These are phyloP conservation scores for Ginglymostoma cirratum DNA, from an alignment of 2,113 vertebrate species.

Conservation along the genomic window DNA sequence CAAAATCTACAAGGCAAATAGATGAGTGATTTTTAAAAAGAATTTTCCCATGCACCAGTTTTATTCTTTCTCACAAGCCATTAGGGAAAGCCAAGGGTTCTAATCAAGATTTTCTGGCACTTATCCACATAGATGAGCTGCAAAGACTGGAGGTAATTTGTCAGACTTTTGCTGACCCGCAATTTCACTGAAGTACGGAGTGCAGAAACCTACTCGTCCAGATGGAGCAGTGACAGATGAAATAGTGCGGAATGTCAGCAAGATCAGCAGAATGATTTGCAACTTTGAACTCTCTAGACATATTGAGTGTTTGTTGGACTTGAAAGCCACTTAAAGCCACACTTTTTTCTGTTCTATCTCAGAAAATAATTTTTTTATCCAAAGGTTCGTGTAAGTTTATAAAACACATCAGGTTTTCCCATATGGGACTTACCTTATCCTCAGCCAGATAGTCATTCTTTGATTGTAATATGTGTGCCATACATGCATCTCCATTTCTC, in stretches of 20 bases:
- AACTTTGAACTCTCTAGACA: conserved; percentile 7
- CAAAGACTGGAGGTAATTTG: conserved; percentile 15
- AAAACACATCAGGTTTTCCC: not conserved
- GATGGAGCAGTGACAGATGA: conserved; percentile 16
- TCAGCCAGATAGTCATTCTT: not conserved
- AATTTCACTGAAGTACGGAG: not conserved
- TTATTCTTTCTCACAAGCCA: not conserved
- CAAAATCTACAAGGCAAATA: not conserved
- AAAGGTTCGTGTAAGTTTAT: not conserved
- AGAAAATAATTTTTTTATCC: not conserved
- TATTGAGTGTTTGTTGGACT: not conserved
- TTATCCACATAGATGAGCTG: not conserved
- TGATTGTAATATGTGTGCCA: not conserved
- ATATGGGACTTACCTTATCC: not conserved
- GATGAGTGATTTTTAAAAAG: not conserved
- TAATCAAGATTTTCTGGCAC: conserved; percentile 28
- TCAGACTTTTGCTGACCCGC: conserved; percentile 29
- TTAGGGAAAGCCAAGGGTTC: not conserved
- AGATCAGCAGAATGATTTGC: not conserved
- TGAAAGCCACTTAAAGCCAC: not conserved
- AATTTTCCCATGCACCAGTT: not conserved
- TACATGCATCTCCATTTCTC: not conserved
- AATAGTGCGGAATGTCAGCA: not conserved
- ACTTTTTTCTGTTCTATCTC: not conserved
- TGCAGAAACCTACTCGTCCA: not conserved